Base-by-base conservation (phyloP, 2,888 invertebrate species). In the Prosopocoilus inquinatus region DNA sequence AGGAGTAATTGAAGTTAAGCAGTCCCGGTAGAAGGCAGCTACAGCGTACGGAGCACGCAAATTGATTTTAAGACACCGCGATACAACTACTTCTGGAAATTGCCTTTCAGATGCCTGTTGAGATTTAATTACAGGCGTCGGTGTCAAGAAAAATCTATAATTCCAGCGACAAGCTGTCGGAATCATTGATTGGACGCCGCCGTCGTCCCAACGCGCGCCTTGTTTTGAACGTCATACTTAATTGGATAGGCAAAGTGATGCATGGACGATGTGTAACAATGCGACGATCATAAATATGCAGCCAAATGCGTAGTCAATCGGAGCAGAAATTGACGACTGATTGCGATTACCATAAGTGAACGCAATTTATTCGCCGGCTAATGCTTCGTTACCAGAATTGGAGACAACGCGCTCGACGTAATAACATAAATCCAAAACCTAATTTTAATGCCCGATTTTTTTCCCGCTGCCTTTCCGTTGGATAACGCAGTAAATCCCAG, bases 1-100 rank as follows among this genome's bases (percentile, higher is more conserved):
- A 65, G 69, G 71, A 70, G 69, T 69, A 70, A 71, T 70, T 70
- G 68, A 67, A 66, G 68, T 67, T 68, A 68, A 69, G 67, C 69
- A 65, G 67, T 69, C 67, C 64, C 68, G 53, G 60, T 58, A 60
- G 47, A 57, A 57, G 58, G 33, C 47, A 13, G 51, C 28, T 34
- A 16, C 41, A 15, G 41, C 41, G 47, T 56, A 55, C 50, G 53
- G 41, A 45, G 58, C 55, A 61, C 60, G 61, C 59, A 63, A 66
- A 66, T 64, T 66, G 66, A 66, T 65, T 65, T 63, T 57, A 58
- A 59, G 58, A 60, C 59, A 57, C 60, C 60, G 53, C 60, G 47
- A 60, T 60, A 53, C 53, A 56, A 62, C 59, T 62, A 55, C 59
- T 62, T 58, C 54, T 46, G 53, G 50, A 62, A 61, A 60, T 62